Evolutionary conservation across 2,113 vertebrate genomes (phyloP).

Genomic region (Motacilla tschutschensis): DNA sequence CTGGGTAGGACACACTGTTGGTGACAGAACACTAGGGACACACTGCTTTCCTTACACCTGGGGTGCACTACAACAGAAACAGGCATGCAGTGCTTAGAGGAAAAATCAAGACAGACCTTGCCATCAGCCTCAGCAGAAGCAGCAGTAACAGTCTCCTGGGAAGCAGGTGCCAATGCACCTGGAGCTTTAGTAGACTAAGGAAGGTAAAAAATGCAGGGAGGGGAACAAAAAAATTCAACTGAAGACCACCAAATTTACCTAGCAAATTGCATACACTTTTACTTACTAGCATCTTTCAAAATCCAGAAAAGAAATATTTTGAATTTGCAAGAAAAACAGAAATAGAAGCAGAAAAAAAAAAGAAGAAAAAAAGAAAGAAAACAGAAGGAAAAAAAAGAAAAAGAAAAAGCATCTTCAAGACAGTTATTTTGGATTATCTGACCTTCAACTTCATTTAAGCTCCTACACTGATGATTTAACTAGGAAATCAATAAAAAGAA

Average conservation of each 20-base stretch:
- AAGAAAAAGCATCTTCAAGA: neutral
- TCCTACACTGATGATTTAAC: neutral
- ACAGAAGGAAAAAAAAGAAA: neutral
- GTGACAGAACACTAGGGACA: neutral
- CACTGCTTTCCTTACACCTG: neutral
- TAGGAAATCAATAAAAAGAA: neutral
- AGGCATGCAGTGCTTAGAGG: conserved; percentile 76
- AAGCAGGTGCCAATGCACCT: conserved; percentile 82
- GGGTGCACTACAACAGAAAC: conserved; percentile 25
- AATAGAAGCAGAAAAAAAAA: neutral
- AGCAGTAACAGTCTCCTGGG: conserved; percentile 81
- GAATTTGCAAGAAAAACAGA: neutral
- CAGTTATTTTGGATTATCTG: neutral
- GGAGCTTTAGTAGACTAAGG: conserved; percentile 89
- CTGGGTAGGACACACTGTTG: neutral
- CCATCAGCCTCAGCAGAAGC: conserved; percentile 84
- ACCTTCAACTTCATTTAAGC: neutral
- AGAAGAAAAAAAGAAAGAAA: no score
- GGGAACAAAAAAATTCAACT: conserved; percentile 35
- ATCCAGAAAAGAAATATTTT: neutral
- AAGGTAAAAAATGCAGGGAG: conserved; percentile 52
- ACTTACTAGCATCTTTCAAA: neutral
- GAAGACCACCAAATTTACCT: conserved; percentile 43
- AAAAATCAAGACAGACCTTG: conserved; percentile 87
- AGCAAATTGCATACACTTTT: neutral